Evolutionary conservation across 2,888 invertebrate genomes (phyloP).

Genomic region (Drosophila pegasa): DNA sequence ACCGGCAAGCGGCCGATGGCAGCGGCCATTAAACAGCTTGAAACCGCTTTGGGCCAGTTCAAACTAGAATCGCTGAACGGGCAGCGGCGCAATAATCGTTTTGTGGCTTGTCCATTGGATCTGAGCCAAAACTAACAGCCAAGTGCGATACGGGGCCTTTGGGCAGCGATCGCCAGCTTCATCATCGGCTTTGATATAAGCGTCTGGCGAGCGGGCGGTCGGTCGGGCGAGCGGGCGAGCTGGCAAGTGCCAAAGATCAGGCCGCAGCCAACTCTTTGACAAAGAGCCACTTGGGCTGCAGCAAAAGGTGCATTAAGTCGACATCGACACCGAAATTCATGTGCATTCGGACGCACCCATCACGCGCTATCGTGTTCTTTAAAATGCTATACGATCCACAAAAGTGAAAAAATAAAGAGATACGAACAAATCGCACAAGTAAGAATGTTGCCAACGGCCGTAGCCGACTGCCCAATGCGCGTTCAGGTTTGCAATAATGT

Average conservation of each 20-base stretch:
- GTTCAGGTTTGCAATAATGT: too few species aligned
- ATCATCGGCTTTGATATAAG: constrained; percentile 42
- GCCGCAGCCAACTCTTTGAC: constrained; percentile 33
- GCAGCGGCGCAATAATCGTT: constrained; percentile 45
- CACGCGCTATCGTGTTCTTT: constrained; percentile 23
- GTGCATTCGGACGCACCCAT: constrained; percentile 43
- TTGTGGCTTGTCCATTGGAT: constrained; percentile 34
- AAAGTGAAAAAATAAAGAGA: background rate
- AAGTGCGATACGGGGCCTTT: constrained; percentile 24
- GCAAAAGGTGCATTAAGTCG: constrained; percentile 41
- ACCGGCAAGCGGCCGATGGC: constrained; percentile 50
- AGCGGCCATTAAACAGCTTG: constrained; percentile 54
- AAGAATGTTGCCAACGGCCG: background rate
- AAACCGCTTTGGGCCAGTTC: constrained; percentile 71
- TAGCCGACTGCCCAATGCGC: background rate
- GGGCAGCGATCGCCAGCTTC: constrained; percentile 10
- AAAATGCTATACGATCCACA: constrained; percentile 17
- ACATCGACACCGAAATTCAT: constrained; percentile 31
- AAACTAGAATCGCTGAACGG: constrained; percentile 70
- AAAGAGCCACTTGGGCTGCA: constrained; percentile 32
- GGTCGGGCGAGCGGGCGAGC: background rate
- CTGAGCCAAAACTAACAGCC: constrained; percentile 40
- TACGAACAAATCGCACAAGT: background rate
- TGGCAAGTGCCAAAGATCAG: constrained; percentile 34
- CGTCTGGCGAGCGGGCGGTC: constrained; percentile 2